Evolutionary conservation across 2,113 vertebrate species (phyloP).

Genomic region (Dipodomys spectabilis): DNA sequence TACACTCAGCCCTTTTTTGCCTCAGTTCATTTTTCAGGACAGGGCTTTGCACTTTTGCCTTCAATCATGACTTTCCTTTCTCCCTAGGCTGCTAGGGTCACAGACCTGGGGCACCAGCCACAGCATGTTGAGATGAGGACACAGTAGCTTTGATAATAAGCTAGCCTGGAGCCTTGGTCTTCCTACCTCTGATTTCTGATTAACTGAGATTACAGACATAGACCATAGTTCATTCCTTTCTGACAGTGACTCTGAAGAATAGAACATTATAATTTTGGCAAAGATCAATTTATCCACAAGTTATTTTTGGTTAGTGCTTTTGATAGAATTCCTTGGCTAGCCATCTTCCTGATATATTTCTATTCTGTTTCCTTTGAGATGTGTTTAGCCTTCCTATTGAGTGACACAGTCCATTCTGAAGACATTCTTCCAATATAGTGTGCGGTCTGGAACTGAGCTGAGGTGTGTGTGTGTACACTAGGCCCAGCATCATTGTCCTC

Average conservation of each 20-base stretch:
- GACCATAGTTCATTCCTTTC: neutral
- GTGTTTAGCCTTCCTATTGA: neutral
- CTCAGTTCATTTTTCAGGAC: too few relatives aligned
- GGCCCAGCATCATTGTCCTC: neutral
- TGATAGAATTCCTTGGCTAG: neutral
- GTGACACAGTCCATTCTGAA: neutral
- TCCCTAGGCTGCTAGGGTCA: too few relatives aligned
- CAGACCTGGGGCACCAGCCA: too few relatives aligned
- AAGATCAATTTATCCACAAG: neutral
- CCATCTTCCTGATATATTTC: neutral
- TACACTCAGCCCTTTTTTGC: too few relatives aligned
- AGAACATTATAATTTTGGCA: neutral
- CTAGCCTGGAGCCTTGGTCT: too few relatives aligned
- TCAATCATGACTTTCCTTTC: too few relatives aligned
- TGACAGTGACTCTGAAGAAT: neutral
- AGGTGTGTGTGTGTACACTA: neutral
- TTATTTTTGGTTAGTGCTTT: constrained; percentile 2
- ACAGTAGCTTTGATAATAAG: too few relatives aligned
- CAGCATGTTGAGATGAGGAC: too few relatives aligned
- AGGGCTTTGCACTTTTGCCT: too few relatives aligned
- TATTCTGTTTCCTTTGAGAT: neutral
- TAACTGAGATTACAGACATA: too few relatives aligned
- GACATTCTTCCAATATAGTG: neutral
- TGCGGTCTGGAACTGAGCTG: neutral
- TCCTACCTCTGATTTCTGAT: too few relatives aligned